Evolutionary conservation across 2,888 invertebrate genomes (phyloP).

Genomic region (Drosophila anomalata): DNA sequence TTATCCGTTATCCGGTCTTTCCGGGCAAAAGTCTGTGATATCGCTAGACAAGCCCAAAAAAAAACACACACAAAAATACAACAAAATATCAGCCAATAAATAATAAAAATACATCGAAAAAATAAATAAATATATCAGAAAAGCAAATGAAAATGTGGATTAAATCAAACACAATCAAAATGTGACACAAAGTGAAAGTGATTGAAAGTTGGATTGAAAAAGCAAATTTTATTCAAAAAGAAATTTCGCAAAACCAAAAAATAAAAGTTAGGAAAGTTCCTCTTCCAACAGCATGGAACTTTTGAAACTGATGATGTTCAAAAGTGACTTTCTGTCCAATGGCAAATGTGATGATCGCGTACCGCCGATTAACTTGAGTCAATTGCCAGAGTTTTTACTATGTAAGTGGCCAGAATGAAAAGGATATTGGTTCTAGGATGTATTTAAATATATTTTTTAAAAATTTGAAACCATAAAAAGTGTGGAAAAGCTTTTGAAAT

Average conservation of each 20-base stretch:
- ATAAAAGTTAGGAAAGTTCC: conserved; percentile 5
- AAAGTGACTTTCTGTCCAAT: conserved; percentile 83
- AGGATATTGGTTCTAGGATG: not conserved
- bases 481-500: too few relatives aligned
- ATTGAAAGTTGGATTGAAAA: conserved; percentile 2
- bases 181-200: conserved; percentile 16
- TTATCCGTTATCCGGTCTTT: conserved; percentile 30
- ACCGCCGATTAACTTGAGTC: conserved; percentile 89
- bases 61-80: not conserved
- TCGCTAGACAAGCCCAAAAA: conserved; percentile 42
- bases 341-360: conserved; percentile 86
- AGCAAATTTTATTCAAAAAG: conserved; percentile 1
- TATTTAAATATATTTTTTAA: too few relatives aligned
- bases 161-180: conserved; percentile 26
- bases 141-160: conserved; percentile 15
- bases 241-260: conserved; percentile 26
- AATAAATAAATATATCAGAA: not conserved
- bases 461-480: too few relatives aligned
- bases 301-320: conserved; percentile 84
- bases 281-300: conserved; percentile 81
- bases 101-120: not conserved
- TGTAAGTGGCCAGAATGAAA: conserved; percentile 85
- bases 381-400: conserved; percentile 89
- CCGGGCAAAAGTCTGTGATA: conserved; percentile 47
- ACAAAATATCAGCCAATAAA: not conserved